These are phyloP conservation scores for Rhabditophanes sp. DNA, from an alignment of 2,888 invertebrate species.

Conservation along the genomic window DNA sequence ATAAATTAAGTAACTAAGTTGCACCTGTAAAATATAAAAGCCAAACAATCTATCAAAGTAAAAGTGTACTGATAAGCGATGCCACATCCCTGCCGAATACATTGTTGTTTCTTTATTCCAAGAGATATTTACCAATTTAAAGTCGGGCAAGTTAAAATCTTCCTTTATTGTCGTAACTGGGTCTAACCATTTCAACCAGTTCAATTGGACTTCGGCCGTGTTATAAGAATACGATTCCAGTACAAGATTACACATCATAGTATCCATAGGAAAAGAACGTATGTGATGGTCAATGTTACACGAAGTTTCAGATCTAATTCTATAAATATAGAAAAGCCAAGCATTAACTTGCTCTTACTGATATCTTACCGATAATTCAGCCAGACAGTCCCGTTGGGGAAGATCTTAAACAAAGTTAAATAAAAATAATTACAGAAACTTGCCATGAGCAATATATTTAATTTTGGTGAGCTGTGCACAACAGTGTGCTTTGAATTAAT, in stretches of 20 bases:
- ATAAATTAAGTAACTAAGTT: slow-evolving; percentile 2
- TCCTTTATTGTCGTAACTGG: slow-evolving; percentile 32
- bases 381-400: slow-evolving; percentile 42
- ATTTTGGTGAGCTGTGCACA: slow-evolving; percentile 40
- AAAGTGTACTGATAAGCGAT: slow-evolving; percentile 34
- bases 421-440: not conserved
- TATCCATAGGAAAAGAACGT: slow-evolving; percentile 39
- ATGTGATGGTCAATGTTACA: too few species aligned
- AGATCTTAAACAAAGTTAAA: slow-evolving; percentile 19
- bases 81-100: slow-evolving; percentile 43
- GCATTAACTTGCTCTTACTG: too few species aligned
- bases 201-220: slow-evolving; percentile 36
- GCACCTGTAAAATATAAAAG: slow-evolving; percentile 38
- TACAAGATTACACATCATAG: slow-evolving; percentile 30
- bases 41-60: slow-evolving; percentile 40
- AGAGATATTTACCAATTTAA: slow-evolving; percentile 33
- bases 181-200: slow-evolving; percentile 39
- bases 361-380: slow-evolving; percentile 39
- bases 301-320: too few species aligned
- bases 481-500: slow-evolving; percentile 39
- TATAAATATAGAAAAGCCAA: too few species aligned
- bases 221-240: slow-evolving; percentile 40
- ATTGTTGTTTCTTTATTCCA: slow-evolving; percentile 28
- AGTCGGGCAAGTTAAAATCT: slow-evolving; percentile 40
- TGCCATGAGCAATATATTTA: slow-evolving; percentile 40